Conservation (phyloP, 1,140 invertebrate genomes). For the Matsumurasca onukii region DNA sequence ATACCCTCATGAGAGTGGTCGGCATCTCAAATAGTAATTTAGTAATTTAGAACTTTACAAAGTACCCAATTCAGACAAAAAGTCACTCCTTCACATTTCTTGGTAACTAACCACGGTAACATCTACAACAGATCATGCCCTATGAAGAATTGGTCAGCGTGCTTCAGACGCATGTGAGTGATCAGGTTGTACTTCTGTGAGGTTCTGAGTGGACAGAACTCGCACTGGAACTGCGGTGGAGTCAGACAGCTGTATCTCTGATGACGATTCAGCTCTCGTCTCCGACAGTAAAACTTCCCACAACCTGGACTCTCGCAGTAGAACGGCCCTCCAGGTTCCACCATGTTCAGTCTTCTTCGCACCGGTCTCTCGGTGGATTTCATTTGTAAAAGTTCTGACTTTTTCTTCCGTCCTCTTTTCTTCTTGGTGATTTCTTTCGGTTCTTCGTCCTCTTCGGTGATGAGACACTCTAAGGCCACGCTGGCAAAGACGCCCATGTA, state of each 20-base stretch:
- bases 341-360: not conserved
- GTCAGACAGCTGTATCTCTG: slow-evolving; percentile 63
- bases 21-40: no score
- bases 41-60: no score
- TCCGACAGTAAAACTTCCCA: slow-evolving; percentile 18
- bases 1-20: no score
- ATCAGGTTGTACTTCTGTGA: slow-evolving; percentile 53
- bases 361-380: not conserved
- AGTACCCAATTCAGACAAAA: no score
- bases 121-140: not conserved
- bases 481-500: slow-evolving; percentile 1
- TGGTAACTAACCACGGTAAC: no score
- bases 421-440: not conserved
- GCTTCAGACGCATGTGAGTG: slow-evolving; percentile 50
- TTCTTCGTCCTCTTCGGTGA: not conserved
- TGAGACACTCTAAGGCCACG: slow-evolving; percentile 8
- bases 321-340: slow-evolving; percentile 14
- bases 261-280: slow-evolving; percentile 47
- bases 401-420: slow-evolving; percentile 9
- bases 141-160: slow-evolving; percentile 37
- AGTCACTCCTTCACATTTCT: no score
- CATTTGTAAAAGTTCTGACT: not conserved
- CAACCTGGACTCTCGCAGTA: slow-evolving; percentile 19
- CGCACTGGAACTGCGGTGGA: slow-evolving; percentile 46
- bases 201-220: slow-evolving; percentile 52